Evolutionary conservation across 2,797 vertebrate genomes (phyloP).

Genomic region (Chrysocyon brachyurus): DNA sequence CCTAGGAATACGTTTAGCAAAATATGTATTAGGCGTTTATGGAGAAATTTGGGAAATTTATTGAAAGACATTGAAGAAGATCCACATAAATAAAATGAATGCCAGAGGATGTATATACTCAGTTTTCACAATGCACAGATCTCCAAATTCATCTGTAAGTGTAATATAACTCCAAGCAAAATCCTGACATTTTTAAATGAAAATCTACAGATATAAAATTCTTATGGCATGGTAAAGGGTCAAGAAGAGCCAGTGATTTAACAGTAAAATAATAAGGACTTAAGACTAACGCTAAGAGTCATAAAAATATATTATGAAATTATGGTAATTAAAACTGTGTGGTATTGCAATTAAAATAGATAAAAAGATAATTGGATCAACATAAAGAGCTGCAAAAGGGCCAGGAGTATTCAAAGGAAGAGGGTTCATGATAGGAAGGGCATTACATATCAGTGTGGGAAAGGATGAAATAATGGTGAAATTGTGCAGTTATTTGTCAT

Average conservation of each 20-base stretch:
- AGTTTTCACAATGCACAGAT: neutral
- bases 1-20: conserved; percentile 8
- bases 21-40: neutral
- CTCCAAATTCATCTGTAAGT: neutral
- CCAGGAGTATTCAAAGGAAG: neutral
- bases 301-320: conserved; percentile 48
- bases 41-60: conserved; percentile 32
- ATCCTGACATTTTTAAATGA: neutral
- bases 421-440: neutral
- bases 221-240: neutral
- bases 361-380: neutral
- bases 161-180: neutral
- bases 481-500: neutral
- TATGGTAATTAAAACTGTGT: neutral
- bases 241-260: neutral
- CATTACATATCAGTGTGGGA: neutral
- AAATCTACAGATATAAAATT: neutral
- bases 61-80: neutral
- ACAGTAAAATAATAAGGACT: neutral
- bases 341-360: neutral
- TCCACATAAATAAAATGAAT: neutral
- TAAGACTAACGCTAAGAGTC: neutral
- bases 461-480: neutral
- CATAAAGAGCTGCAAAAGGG: neutral
- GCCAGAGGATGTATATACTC: neutral